Conservation (phyloP, 64 coral and sea anemone genomes). For the Dendrophyllia cribrosa region DNA sequence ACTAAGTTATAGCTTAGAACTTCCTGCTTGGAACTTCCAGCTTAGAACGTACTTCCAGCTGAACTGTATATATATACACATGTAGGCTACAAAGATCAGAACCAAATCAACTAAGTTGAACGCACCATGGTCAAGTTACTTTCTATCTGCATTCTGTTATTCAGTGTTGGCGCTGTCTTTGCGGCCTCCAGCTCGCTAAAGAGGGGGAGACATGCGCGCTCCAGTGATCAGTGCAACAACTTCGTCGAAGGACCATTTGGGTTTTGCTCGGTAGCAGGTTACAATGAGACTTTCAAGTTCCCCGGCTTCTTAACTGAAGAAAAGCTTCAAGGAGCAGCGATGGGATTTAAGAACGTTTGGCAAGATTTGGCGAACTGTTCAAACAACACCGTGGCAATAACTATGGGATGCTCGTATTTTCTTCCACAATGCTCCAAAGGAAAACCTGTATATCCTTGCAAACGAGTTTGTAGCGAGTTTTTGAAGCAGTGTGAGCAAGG, state of each 20-base stretch:
- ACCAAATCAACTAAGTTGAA: not conserved
- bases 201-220: not conserved
- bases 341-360: not conserved
- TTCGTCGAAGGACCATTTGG: slow-evolving; percentile 4
- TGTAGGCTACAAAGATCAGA: no score
- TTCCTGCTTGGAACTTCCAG: no score
- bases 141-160: not conserved
- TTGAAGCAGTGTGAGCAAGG: slow-evolving; percentile 1
- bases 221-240: not conserved
- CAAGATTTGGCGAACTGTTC: not conserved
- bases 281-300: slow-evolving; percentile 24
- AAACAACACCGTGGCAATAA: not conserved
- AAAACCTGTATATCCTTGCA: slow-evolving; percentile 21
- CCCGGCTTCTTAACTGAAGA: not conserved
- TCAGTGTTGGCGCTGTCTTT: not conserved
- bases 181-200: not conserved
- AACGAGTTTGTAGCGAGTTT: slow-evolving; percentile 37
- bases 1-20: not conserved
- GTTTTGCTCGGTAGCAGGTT: slow-evolving; percentile 20
- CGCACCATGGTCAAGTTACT: not conserved
- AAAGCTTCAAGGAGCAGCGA: not conserved
- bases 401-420: not conserved
- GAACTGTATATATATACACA: no score
- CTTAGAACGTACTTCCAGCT: no score
- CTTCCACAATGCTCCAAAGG: slow-evolving; percentile 7